Base-by-base conservation (phyloP, 2,797 vertebrate species). In the Catharus ustulatus region DNA sequence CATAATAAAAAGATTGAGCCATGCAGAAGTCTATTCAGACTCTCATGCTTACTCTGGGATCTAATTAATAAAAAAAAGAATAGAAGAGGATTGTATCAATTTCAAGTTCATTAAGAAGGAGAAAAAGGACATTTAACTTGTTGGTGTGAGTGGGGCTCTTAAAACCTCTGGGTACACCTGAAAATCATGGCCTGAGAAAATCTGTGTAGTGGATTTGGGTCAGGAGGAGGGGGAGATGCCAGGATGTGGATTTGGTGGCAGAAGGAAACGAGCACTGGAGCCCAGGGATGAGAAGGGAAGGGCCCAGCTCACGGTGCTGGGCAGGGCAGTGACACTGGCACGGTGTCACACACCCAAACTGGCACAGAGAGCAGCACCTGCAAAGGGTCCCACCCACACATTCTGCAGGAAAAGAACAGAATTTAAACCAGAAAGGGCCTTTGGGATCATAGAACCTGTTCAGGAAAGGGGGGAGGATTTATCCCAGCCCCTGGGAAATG, bases 211-310 rank as follows among this genome's bases (percentile, higher is more conserved):
- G 30, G 36, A 6, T 86, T 90, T 71, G 43, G 40, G 34, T 32
- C 15, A 66, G 43, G 7, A 54, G 64, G 7, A 54, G 61, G 15
- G 57, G 19, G 23, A 79, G 64, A 7, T 15, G n/a, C 11, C 10
- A 19, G 5, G 8, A 16, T 5, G 6, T 6, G 51, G 54, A 14
- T 79, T 55, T 57, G 7, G 23, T 3, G 32, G 29, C 38, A 29
- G 38, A 32, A 49, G 52, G 30, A 62, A 77, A 52, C 38, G 45
- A 14, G 6, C 1, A 9, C 15, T 9, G 7, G 51, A 78, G 40
- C 3, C 6, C 32, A 21, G 0, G 3, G 51, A 3, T 27, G 10
- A 8, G 40, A 24, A 59, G 48, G 73, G 51, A 67, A 0, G 1
- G 15, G 40, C 29, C 34, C 29, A 11, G 42, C 36, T 54, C 10